These are phyloP conservation scores for Himalopsyche tibetana DNA, from an alignment of 2,888 invertebrate species.

Conservation along the genomic window DNA sequence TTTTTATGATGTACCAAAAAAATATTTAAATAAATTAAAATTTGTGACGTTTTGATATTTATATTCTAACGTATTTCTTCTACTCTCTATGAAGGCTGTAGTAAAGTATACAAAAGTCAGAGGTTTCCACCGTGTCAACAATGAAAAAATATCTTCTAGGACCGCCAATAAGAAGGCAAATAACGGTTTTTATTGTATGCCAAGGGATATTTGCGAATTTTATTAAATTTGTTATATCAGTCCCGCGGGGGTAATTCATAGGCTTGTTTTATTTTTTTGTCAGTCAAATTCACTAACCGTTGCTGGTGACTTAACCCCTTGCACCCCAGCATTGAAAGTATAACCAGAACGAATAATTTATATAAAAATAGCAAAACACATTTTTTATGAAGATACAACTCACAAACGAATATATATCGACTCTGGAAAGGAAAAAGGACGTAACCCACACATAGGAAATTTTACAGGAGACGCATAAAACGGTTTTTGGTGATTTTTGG, in stretches of 20 bases:
- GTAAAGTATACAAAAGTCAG: conserved; percentile 21
- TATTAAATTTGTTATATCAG: conserved; percentile 61
- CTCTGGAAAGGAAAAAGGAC: too few species aligned
- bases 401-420: too few species aligned
- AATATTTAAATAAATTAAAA: too few species aligned
- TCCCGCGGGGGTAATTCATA: conserved; percentile 44
- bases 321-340: not conserved
- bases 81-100: conserved; percentile 8
- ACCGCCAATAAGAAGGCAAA: conserved; percentile 55
- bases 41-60: too few species aligned
- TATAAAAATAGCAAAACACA: too few species aligned
- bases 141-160: conserved; percentile 35
- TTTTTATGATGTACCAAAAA: too few species aligned
- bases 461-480: too few species aligned
- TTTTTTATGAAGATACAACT: too few species aligned
- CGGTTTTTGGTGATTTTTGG: too few species aligned
- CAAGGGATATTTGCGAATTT: conserved; percentile 56
- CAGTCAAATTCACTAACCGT: conserved; percentile 32
- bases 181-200: conserved; percentile 49
- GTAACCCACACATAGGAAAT: too few species aligned
- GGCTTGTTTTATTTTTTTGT: conserved; percentile 50
- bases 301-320: not conserved
- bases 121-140: conserved; percentile 37
- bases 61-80: not conserved
- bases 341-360: not conserved